Base-by-base conservation (phyloP, 2,888 invertebrate genomes). In the Chironomus riparius region DNA sequence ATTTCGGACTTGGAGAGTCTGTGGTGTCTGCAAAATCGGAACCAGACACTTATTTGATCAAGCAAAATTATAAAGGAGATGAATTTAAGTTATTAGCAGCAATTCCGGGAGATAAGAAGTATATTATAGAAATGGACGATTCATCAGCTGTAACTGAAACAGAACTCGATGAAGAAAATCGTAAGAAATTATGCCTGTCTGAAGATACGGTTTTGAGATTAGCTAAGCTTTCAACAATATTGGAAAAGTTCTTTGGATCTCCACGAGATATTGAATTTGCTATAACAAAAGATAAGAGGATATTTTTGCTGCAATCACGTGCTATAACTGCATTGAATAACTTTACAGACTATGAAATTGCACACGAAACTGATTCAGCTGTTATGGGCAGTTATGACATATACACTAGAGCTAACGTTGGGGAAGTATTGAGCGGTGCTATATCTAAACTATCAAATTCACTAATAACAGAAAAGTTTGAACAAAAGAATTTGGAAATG, bases 191-290 rank as follows among this genome's bases (percentile, higher is more conserved):
- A 15, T 91, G 91, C 80, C 79, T 93, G 28, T 83, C 85, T 0
- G 86, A 89, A 68, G 81, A 83, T 0, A 85, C 88, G 77, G 86
- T 86, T 22, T 77, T 91, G 4, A 82, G 82, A 77, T 81, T 93
- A 71, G 90, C 88, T 2, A 79, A 82, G 78, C 82, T 89, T 68
- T 89, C 88, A 1, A 80, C 89, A 1, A 79, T 84, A 18, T 85
- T 94, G 77, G 93, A 94, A 81, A 82, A 86, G 62, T 81, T 87
- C 18, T 93, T 91, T 85, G 91, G 90, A 0, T 86, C 87, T 2
- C 87, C 90, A 0, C 86, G 92, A 78, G 94, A 94, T 80, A 88
- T 95, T 76, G 94, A 95, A 83, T 95, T 93, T 91, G 93, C 92
- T 10, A 82, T 92, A 62, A 83, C 82, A 77, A 84, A 88, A 80